A percentile compares a stretch with the other conserved stretches of the same genome.
phyloP scores from a whole-genome alignment of 2,113 vertebrate species.

The Alexandromys fortis region DNA sequence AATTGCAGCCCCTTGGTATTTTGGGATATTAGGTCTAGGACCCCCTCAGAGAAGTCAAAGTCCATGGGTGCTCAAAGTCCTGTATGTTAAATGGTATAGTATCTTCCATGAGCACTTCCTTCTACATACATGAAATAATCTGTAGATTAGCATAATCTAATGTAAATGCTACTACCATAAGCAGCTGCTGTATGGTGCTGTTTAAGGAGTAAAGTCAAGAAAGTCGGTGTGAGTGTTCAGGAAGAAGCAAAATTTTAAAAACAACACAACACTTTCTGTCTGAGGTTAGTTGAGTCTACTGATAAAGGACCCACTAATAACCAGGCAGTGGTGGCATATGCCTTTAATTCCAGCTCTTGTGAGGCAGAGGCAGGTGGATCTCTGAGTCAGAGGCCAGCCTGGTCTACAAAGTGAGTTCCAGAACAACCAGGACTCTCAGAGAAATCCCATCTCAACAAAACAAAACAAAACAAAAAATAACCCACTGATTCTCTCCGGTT shows the following conservation, averaged over 20 bases:
- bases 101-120: background rate
- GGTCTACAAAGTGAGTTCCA: background rate
- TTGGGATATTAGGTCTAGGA: background rate
- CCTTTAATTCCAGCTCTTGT: background rate
- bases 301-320: background rate
- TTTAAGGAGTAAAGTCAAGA: background rate
- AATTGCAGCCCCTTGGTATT: background rate
- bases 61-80: too few relatives aligned
- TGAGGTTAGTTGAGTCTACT: background rate
- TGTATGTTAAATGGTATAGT: background rate
- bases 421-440: background rate
- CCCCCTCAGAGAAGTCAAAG: background rate
- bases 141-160: background rate
- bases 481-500: background rate
- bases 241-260: background rate
- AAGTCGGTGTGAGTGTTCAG: background rate
- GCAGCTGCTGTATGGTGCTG: background rate
- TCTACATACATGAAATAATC: too few relatives aligned
- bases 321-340: rapidly evolving
- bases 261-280: background rate
- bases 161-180: background rate
- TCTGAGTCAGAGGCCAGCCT: background rate
- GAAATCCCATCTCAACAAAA: background rate
- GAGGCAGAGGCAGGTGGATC: background rate
- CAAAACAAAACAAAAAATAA: background rate